These are phyloP conservation scores for Mionectes macconnelli DNA, from an alignment of 2,113 vertebrate genomes.

Conservation along the genomic window DNA sequence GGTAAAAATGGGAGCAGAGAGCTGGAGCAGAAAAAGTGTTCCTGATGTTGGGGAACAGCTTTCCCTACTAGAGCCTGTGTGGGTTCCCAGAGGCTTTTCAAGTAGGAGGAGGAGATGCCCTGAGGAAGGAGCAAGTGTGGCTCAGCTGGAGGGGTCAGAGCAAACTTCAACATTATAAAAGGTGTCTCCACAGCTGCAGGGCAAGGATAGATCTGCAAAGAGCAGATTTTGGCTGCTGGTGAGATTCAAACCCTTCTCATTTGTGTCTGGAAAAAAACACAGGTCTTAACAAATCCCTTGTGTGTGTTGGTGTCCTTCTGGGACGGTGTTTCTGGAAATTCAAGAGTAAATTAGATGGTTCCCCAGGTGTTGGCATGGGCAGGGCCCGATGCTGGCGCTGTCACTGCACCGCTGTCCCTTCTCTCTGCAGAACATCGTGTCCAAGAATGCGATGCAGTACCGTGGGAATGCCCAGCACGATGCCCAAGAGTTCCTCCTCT, in stretches of 20 bases:
- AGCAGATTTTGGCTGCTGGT: background rate
- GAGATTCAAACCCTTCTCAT: background rate
- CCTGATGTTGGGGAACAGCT: background rate
- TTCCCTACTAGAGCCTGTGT: background rate
- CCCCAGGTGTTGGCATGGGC: background rate
- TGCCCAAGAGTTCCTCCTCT: constrained; percentile 97
- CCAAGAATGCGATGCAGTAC: constrained; percentile 93
- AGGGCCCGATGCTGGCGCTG: background rate
- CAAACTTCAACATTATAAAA: background rate
- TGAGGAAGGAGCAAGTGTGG: fast-evolving
- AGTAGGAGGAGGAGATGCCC: background rate
- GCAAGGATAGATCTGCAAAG: background rate
- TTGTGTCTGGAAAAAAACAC: fast-evolving
- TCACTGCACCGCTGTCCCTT: background rate
- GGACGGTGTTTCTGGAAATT: background rate
- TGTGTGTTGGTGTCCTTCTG: background rate
- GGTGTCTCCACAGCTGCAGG: background rate
- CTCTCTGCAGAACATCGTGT: constrained; percentile 85
- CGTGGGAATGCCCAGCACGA: constrained; percentile 95
- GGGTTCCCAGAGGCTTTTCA: fast-evolving
- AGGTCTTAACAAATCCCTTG: background rate
- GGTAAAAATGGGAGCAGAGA: background rate
- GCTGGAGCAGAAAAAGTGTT: background rate
- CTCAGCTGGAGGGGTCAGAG: background rate
- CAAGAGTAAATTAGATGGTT: background rate